A percentile compares a stretch with the other conserved stretches of the same genome.
phyloP scores from a whole-genome alignment of 1,140 invertebrate genomes.

The Drosophila saltans region DNA sequence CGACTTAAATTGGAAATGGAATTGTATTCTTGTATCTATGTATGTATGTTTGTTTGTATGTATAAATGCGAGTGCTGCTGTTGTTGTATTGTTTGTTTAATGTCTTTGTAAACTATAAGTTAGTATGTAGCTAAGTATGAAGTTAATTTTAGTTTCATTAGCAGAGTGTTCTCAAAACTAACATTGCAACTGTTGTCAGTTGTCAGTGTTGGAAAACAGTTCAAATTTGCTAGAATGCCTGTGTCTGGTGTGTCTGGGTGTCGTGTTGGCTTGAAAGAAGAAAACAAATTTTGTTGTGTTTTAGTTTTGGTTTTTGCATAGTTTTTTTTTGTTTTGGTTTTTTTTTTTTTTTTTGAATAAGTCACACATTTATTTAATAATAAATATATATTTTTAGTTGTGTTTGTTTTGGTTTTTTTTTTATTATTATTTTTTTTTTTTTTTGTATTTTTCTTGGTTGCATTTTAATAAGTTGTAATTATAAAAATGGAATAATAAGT shows the following conservation, averaged over 20 bases:
- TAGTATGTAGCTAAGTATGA: background rate
- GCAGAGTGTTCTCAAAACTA: too few relatives aligned
- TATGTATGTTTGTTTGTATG: background rate
- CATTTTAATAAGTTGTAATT: constrained; percentile 76
- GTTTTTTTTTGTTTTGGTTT: constrained; percentile 60
- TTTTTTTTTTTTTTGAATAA: constrained; percentile 28
- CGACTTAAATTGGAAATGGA: constrained; percentile 15
- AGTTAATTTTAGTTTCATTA: constrained; percentile 24
- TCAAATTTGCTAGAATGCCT: background rate
- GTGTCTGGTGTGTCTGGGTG: constrained; percentile 11
- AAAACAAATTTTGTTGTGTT: constrained; percentile 67
- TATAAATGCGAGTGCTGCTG: background rate
- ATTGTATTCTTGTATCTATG: constrained; percentile 26
- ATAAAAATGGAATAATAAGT: constrained; percentile 82
- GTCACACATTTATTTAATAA: constrained; percentile 24
- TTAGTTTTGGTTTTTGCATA: constrained; percentile 55
- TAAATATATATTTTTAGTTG: constrained; percentile 38
- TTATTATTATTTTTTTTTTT: constrained; percentile 26
- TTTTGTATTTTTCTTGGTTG: constrained; percentile 48
- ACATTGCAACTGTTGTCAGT: too few relatives aligned
- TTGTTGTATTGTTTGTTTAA: too few relatives aligned
- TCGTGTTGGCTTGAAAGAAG: constrained; percentile 41
- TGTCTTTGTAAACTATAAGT: background rate
- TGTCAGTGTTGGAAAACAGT: too few relatives aligned
- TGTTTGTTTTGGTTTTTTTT: constrained; percentile 31